Conservation (phyloP, 2,797 vertebrate genomes). For the Epinephelus malabaricus region DNA sequence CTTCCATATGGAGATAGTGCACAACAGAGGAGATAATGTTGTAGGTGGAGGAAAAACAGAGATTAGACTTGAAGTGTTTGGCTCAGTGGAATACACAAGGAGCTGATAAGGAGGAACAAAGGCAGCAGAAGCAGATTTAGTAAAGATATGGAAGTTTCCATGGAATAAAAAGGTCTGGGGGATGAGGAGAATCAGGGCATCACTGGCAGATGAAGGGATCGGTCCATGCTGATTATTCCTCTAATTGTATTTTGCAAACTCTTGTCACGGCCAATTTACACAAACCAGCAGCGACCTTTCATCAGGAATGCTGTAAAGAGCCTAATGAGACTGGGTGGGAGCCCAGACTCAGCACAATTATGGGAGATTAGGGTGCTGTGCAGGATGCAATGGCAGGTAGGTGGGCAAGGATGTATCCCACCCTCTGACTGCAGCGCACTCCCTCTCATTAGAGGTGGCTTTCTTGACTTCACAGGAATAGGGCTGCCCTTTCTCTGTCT, state of each 20-base stretch:
- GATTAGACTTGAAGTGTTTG: conserved; percentile 34
- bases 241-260: conserved; percentile 82
- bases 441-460: conserved; percentile 75
- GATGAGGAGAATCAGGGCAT: conserved; percentile 23
- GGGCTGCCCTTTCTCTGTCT: conserved; percentile 2
- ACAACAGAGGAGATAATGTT: conserved; percentile 40
- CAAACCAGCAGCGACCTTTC: conserved; percentile 73
- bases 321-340: conserved; percentile 81
- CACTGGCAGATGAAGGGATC: conserved; percentile 40
- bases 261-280: conserved; percentile 76
- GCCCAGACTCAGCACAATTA: conserved; percentile 74
- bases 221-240: conserved; percentile 52
- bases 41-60: conserved; percentile 28
- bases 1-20: conserved; percentile 54
- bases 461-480: conserved; percentile 55
- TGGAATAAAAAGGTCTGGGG: conserved; percentile 17
- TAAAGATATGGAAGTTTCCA: conserved; percentile 16
- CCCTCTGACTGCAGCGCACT: conserved; percentile 48
- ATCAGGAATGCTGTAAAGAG: conserved; percentile 76
- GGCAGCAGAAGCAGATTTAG: conserved; percentile 18
- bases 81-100: conserved; percentile 19
- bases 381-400: conserved; percentile 69
- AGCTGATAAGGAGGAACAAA: conserved; percentile 55
- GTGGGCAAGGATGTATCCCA: conserved; percentile 60
- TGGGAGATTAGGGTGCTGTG: conserved; percentile 75